A percentile compares a stretch with the other conserved stretches of the same genome.
Conservation (phyloP, 1,140 invertebrate genomes). For the Bombus difficillimus region DNA sequence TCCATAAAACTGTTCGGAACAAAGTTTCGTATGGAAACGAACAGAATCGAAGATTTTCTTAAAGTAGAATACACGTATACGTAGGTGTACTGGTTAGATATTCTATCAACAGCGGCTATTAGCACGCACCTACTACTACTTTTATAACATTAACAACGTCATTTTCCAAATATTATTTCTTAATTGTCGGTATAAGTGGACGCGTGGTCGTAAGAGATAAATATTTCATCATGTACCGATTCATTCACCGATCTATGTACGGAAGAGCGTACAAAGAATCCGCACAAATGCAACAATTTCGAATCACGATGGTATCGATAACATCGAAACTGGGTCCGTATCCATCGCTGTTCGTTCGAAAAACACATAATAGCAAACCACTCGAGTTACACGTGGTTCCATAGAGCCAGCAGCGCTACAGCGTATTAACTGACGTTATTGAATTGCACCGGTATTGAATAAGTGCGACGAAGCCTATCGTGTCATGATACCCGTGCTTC, state of each 20-base stretch:
- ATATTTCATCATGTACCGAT: background rate
- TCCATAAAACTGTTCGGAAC: too few species aligned
- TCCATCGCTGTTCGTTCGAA: background rate
- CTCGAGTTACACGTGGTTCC: constrained; percentile 15
- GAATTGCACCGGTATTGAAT: constrained; percentile 50
- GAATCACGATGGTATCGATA: constrained; percentile 19
- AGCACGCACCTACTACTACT: too few species aligned
- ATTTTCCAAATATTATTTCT: too few species aligned
- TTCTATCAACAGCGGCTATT: too few species aligned
- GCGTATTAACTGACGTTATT: constrained; percentile 34
- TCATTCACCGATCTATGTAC: background rate
- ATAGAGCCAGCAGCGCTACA: background rate
- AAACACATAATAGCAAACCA: constrained; percentile 9
- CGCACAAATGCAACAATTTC: background rate
- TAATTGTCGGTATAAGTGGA: too few species aligned
- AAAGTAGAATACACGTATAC: too few species aligned
- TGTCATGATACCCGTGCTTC: constrained; percentile 32
- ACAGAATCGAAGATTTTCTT: too few species aligned
- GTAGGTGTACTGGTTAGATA: too few species aligned
- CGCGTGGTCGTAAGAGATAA: too few species aligned
- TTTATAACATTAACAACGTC: too few species aligned
- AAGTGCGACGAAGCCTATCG: constrained; percentile 55
- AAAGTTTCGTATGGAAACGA: too few species aligned
- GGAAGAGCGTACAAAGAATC: background rate
- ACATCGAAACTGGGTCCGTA: background rate